phyloP scores from a whole-genome alignment of 1,140 invertebrate genomes.

The Akabosia matsudoensis region DNA sequence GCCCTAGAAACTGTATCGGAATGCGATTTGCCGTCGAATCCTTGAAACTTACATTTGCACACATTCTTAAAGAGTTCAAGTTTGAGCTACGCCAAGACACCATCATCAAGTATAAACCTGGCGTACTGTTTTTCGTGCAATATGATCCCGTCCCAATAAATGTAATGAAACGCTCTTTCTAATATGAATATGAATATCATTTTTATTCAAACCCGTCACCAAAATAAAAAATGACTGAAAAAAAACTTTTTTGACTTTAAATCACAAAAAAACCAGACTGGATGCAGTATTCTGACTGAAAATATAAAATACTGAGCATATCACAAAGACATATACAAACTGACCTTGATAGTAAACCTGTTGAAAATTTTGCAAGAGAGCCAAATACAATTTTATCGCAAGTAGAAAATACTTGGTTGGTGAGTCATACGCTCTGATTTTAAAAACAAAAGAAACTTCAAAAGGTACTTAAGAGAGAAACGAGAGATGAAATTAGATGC shows the following conservation, averaged over 20 bases:
- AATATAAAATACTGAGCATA: background rate
- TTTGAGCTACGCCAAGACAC: background rate
- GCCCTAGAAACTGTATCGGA: constrained; percentile 24
- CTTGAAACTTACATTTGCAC: background rate
- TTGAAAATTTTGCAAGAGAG: background rate
- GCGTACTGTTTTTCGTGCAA: background rate
- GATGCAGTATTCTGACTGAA: background rate
- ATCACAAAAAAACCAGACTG: constrained; percentile 1
- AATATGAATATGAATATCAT: background rate
- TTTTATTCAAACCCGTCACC: constrained; percentile 5
- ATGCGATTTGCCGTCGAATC: background rate
- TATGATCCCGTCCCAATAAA: constrained; percentile 2
- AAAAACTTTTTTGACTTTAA: background rate
- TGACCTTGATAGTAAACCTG: background rate
- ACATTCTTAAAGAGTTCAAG: constrained; percentile 9
- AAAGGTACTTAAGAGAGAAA: too few relatives aligned
- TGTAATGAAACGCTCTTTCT: too few relatives aligned
- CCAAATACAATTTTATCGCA: too few relatives aligned
- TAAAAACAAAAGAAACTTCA: background rate
- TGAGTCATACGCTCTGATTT: too few relatives aligned
- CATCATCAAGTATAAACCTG: constrained; percentile 4
- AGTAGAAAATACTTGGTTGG: too few relatives aligned
- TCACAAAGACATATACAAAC: background rate
- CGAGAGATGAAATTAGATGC: background rate
- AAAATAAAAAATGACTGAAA: background rate